A percentile compares a stretch with the other conserved stretches of the same genome.
phyloP scores from a whole-genome alignment of 2,113 vertebrate genomes.

The Talpa occidentalis region DNA sequence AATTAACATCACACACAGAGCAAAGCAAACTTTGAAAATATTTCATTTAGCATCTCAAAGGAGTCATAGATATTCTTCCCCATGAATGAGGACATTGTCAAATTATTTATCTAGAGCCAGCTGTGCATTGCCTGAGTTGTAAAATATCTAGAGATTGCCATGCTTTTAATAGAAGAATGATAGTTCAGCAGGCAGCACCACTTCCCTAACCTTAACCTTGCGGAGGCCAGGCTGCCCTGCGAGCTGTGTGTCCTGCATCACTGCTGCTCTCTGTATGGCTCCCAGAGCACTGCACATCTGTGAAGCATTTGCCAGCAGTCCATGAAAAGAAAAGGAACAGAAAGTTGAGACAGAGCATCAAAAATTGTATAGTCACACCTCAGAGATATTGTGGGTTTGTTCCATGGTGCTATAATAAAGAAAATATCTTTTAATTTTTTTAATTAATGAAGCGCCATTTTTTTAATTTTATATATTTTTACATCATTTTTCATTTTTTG shows the following conservation, averaged over 20 bases:
- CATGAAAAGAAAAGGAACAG: too few species aligned
- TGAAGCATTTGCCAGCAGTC: too few species aligned
- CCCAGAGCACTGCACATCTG: too few species aligned
- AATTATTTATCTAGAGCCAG: conserved; percentile 65
- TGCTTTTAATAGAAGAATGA: not conserved
- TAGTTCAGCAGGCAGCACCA: too few species aligned
- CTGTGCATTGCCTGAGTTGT: not conserved
- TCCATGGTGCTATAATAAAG: too few species aligned
- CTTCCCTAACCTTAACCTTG: not conserved
- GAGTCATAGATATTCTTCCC: conserved; percentile 53
- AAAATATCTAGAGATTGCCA: conserved; percentile 21
- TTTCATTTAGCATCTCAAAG: conserved; percentile 66
- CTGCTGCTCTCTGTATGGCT: too few species aligned
- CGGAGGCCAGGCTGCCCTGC: accelerated
- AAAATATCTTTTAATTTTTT: too few species aligned
- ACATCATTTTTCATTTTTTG: too few species aligned
- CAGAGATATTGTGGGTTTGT: too few species aligned
- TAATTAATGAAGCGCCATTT: too few species aligned
- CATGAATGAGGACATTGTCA: conserved; percentile 52
- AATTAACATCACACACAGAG: conserved; percentile 64
- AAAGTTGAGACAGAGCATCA: too few species aligned
- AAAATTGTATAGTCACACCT: not conserved
- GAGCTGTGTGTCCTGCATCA: not conserved
- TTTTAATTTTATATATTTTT: too few species aligned
- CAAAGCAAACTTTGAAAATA: conserved; percentile 69